These are phyloP conservation scores for Callipepla squamata DNA, from an alignment of 2,113 vertebrate genomes.

Conservation along the genomic window DNA sequence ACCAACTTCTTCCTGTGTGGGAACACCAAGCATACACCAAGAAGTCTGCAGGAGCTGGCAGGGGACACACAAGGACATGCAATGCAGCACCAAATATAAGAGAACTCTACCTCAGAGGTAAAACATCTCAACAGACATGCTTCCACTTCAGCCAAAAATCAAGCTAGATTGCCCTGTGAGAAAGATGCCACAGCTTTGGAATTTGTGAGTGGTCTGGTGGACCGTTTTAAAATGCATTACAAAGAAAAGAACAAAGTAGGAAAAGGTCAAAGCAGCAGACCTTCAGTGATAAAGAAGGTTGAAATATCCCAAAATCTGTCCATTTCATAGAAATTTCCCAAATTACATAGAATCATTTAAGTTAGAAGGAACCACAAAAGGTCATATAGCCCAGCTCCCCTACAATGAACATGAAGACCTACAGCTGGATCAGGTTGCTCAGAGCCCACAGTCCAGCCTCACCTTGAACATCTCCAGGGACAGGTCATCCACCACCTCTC, in stretches of 20 bases:
- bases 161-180: not conserved
- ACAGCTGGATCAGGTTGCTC: no score
- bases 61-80: not conserved
- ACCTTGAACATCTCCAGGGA: no score
- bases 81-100: not conserved
- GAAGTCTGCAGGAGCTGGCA: not conserved
- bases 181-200: not conserved
- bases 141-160: not conserved
- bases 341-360: not conserved
- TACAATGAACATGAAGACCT: no score
- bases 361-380: no score
- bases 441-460: no score
- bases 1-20: not conserved
- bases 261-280: not conserved
- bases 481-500: no score
- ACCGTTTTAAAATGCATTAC: not conserved
- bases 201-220: not conserved
- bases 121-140: not conserved
- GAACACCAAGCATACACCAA: not conserved
- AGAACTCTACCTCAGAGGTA: not conserved
- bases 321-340: not conserved
- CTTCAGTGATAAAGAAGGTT: not conserved
- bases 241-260: not conserved
- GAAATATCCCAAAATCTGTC: not conserved
- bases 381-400: no score